Conservation (phyloP, 2,113 vertebrate genomes). For the Rhegmatorhina hoffmannsi region DNA sequence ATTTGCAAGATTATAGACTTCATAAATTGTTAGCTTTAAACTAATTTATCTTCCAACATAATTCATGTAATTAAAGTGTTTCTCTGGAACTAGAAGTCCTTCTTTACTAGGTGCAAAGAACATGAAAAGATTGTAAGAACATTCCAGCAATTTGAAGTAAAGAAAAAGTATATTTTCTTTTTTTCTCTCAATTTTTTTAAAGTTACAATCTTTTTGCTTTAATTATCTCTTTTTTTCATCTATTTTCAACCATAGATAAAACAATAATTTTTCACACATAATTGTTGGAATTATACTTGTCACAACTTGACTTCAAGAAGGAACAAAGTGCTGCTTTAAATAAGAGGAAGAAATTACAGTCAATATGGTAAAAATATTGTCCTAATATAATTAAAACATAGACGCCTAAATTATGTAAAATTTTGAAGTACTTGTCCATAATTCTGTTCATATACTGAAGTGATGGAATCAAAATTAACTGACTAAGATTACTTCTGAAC, state of each 20-base stretch:
- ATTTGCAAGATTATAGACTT: not conserved
- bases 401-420: not conserved
- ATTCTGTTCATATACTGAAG: not conserved
- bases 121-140: not conserved
- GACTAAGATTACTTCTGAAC: not conserved
- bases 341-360: not conserved
- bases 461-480: not conserved
- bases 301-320: not conserved
- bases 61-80: not conserved
- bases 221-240: not conserved
- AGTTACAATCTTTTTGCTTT: not conserved
- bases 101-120: not conserved
- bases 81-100: not conserved
- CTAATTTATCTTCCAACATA: not conserved
- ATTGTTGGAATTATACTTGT: not conserved
- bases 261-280: not conserved
- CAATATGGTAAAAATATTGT: not conserved
- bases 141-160: not conserved
- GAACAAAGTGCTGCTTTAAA: not conserved
- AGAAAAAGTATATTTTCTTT: accelerated
- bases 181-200: too few species aligned
- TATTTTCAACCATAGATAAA: not conserved
- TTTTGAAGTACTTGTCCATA: not conserved
- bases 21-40: not conserved
- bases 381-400: not conserved